Base-by-base conservation (phyloP, 2,888 invertebrate species). In the Erebia epiphron region DNA sequence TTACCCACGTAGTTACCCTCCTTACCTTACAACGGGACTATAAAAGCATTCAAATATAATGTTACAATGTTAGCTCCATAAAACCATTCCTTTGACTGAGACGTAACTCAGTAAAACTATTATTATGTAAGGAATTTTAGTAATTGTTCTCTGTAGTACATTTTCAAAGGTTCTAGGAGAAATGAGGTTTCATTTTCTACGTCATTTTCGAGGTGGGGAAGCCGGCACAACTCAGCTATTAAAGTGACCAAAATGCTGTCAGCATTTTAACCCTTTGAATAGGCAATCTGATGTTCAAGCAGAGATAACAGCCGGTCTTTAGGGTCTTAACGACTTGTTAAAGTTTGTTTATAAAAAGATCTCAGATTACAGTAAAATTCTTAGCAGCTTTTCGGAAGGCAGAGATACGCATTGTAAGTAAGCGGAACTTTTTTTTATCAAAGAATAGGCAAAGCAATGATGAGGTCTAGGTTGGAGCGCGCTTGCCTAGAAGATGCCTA, bases 181-280 rank as follows among this genome's bases (percentile, higher is more conserved):
- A n/a, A 58, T 41, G 8, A 58, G 14, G 41, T 41, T 58, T 61
- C 43, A 16, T 61, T 61, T 43, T 61, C 43, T 18, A 61, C 8
- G 13, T 54, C 16, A 16, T 16, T 16, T n/a, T 10, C n/a, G 14
- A 13, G 50, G 3, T 1, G 50, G 50, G n/a, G 14, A n/a, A 5
- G 9, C 18, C 16, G 18, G 54, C 9, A 0, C 10, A 16, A 54
- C 8, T 54, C 16, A 18, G 16, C 54, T 10, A 18, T 16, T 21
- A 49, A 62, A 21, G 14, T 62, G 46, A 14, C 62, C 62, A 62
- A 62, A 46, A 46, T 18, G 61, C 62, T 46, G 49, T 18, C 46
- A 62, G 49, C 62, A 62, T 62, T 62, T 62, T 62, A 46, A 49
- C 18, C 46, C 62, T 62, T 49, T 62, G 62, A 62, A 62, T 21